phyloP scores from a whole-genome alignment of 2,888 invertebrate genomes.

The Caenorhabditis afra region DNA sequence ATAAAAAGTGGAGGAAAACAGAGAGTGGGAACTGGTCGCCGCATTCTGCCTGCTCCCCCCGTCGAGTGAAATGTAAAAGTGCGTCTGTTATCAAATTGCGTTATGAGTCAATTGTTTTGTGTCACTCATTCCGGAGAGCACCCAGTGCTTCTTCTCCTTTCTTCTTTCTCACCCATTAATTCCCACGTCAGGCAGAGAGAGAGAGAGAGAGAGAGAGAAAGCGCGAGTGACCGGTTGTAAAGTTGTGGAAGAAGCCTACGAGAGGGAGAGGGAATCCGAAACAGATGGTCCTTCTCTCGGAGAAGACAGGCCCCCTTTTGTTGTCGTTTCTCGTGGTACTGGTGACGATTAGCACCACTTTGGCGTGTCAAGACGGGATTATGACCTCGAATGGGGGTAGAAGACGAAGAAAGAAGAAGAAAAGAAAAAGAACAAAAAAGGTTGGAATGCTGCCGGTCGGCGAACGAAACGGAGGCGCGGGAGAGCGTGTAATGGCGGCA shows the following conservation, averaged over 20 bases:
- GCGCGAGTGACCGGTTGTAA: constrained; percentile 41
- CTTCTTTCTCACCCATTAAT: constrained; percentile 41
- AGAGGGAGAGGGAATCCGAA: constrained; percentile 14
- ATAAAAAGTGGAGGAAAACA: constrained; percentile 2
- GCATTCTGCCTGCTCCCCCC: neutral
- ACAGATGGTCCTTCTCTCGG: constrained; percentile 19
- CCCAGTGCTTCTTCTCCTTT: constrained; percentile 16
- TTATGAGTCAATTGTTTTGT: constrained; percentile 40
- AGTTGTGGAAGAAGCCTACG: constrained; percentile 17
- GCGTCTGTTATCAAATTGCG: constrained; percentile 24
- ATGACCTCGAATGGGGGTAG: constrained; percentile 34
- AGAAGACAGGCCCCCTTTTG: neutral
- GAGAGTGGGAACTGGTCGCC: neutral
- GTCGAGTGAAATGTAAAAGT: constrained; percentile 5
- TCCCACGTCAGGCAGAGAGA: constrained; percentile 22
- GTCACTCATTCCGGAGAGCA: constrained; percentile 28
- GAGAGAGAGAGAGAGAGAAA: constrained; percentile 20
- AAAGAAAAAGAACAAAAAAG: constrained; percentile 14
- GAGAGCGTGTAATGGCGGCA: constrained; percentile 47
- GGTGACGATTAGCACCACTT: constrained; percentile 27
- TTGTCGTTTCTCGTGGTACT: neutral
- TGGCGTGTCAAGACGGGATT: constrained; percentile 17
- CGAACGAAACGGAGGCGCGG: constrained; percentile 11
- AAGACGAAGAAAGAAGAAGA: constrained; percentile 8
- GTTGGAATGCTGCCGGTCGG: constrained; percentile 2